Base-by-base conservation (phyloP, 2,888 invertebrate species). In the Artemia sp. region DNA sequence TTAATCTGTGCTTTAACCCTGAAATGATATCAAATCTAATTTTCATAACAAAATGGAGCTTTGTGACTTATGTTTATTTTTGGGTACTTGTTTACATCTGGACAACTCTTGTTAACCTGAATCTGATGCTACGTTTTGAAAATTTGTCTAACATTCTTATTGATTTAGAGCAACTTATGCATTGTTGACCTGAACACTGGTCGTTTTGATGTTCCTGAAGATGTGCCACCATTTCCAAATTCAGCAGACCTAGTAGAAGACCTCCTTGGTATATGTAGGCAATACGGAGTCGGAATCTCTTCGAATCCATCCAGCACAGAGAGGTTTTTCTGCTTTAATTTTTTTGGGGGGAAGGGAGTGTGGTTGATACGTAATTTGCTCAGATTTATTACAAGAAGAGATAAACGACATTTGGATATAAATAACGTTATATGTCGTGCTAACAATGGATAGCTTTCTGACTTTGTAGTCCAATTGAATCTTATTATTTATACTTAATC, bases 171-270 rank as follows among this genome's bases (percentile, higher is more conserved):
- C 11, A 90, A 90, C 72, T 82, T 95, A 69, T 98, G 97, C 80
- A 88, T 93, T 77, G 91, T 98, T 69, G 95, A 98, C 80, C 89
- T 98, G 73, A 97, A 98, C 79, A 89, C 88, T 75, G 90, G 90
- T 74, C 86, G 85, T 75, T 88, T 96, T 74, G 94, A 95, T 78
- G 82, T 93, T 74, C 96, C 84, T 3, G 84, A 84, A 75, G 97
- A 97, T 79, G 81, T 96, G 75, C 94, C 95, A 0, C 83, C 85
- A 72, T 92, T 97, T 79, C 97, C 98, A 0, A 90, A 95, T 78
- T 85, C 88, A 76, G 84, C 86, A 73, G 89, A 92, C 71, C 89
- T 96, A 75, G 85, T 88, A 74, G 86, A 88, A 66, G 96, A 96
- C 81, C 84, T 96, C 69, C 78, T 79, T 74, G 79, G 80, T 74